Conservation (phyloP, 2,797 vertebrate genomes). For the Odontamblyopus lacepedii region DNA sequence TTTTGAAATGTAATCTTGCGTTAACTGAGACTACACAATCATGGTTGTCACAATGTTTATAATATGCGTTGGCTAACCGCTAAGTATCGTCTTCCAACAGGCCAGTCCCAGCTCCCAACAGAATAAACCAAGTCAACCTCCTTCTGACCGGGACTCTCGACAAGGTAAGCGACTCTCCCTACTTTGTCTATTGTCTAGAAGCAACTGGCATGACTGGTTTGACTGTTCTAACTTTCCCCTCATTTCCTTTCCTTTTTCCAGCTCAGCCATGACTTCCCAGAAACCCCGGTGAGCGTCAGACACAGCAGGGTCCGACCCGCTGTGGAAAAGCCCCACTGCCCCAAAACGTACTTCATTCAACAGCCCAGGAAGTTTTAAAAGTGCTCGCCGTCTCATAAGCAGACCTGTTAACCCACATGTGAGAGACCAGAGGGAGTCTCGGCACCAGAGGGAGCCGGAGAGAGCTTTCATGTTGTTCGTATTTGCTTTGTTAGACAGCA, state of each 20-base stretch:
- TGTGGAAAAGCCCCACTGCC: constrained; percentile 81
- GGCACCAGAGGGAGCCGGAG: constrained; percentile 19
- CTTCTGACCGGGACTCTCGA: constrained; percentile 82
- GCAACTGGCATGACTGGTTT: not conserved
- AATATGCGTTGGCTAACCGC: not conserved
- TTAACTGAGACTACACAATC: not conserved
- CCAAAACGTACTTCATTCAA: constrained; percentile 85
- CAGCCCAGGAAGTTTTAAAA: constrained; percentile 90
- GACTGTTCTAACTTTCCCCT: not conserved
- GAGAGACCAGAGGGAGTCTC: constrained; percentile 44
- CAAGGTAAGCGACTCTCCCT: constrained; percentile 77
- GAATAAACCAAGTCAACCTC: constrained; percentile 80
- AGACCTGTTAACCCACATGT: constrained; percentile 33
- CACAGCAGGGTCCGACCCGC: constrained; percentile 85
- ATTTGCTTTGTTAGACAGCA: constrained; percentile 25
- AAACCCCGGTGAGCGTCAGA: constrained; percentile 82
- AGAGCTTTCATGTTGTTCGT: constrained; percentile 14
- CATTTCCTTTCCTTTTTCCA: constrained; percentile 58
- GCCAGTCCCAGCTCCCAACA: constrained; percentile 68
- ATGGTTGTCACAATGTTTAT: not conserved
- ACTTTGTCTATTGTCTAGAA: not conserved
- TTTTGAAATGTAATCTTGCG: not conserved
- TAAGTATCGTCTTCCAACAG: constrained; percentile 49
- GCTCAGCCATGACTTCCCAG: constrained; percentile 87
- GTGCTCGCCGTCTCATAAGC: not conserved